Base-by-base conservation (phyloP, 1,140 invertebrate genomes). In the Pristionchus pacificus region DNA sequence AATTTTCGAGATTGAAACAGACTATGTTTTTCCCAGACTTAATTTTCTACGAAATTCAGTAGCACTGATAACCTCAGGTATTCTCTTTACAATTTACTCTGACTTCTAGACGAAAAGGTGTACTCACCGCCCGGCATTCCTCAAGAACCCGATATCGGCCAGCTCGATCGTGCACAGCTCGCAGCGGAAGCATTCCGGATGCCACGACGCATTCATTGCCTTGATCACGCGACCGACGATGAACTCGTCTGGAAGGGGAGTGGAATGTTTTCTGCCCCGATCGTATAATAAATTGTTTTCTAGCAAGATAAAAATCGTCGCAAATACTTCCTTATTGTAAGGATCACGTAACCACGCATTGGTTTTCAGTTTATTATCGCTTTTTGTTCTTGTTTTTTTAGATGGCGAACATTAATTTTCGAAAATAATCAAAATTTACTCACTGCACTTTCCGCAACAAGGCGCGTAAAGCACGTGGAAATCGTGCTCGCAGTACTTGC, bases 401-500 rank as follows among this genome's bases (percentile, higher is more conserved):
- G n/a, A n/a, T n/a, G n/a, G n/a, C n/a, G n/a, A n/a, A n/a, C n/a
- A n/a, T n/a, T n/a, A n/a, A n/a, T n/a, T n/a, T n/a, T n/a, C n/a
- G n/a, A n/a, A n/a, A n/a, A n/a, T n/a, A n/a, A n/a, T n/a, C n/a
- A n/a, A n/a, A n/a, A 10, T 15, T 59, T 65, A 86, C 88, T 88
- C 88, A 92, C 91, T 91, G 84, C 97, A 99, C 87, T 93, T 93
- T 78, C 91, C 92, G 87, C 97, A 99, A 82, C 94, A 98, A 1
- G 97, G 97, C 15, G 81, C 81, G 58, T 83, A 83, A 33, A 83
- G 76, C 14, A 83, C 81, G 68, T 98, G 95, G 82, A 99, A 99
- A 85, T 99, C 97, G 86, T 95, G 92, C 87, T 99, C 95, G 82
- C 97, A 99, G 84, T 99, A 99, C 85, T 98, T 98, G 38, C 96